These are phyloP conservation scores for Tetropium fuscum DNA, from an alignment of 2,888 invertebrate genomes.

Conservation along the genomic window DNA sequence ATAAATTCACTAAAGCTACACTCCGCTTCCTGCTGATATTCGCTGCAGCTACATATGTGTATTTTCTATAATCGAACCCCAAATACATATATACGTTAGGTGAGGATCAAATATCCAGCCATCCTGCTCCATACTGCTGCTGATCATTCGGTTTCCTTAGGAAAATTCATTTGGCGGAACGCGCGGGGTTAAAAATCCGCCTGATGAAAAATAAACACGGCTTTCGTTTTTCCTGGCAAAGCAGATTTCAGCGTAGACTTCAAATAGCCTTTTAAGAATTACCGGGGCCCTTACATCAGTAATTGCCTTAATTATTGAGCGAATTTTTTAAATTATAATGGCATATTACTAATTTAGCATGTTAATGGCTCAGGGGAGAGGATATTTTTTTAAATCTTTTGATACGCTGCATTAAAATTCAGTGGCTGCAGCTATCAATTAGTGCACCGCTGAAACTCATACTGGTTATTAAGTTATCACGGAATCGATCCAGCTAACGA, in stretches of 20 bases:
- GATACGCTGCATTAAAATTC: constrained; percentile 53
- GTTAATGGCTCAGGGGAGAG: constrained; percentile 44
- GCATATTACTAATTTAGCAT: constrained; percentile 52
- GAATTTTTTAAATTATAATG: constrained; percentile 43
- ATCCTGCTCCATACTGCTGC: constrained; percentile 32
- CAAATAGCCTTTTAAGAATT: constrained; percentile 58
- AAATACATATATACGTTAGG: constrained; percentile 62
- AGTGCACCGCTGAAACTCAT: constrained; percentile 54
- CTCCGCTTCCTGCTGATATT: constrained; percentile 46
- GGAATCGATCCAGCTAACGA: constrained; percentile 30
- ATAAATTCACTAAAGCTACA: constrained; percentile 14
- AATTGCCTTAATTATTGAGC: constrained; percentile 59
- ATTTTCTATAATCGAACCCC: constrained; percentile 65
- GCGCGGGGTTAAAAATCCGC: constrained; percentile 62
- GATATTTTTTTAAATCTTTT: constrained; percentile 34
- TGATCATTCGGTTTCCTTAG: constrained; percentile 15
- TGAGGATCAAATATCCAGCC: constrained; percentile 61
- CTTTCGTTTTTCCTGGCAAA: constrained; percentile 56
- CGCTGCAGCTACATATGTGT: constrained; percentile 54
- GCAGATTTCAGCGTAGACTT: constrained; percentile 58
- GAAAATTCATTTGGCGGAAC: constrained; percentile 50
- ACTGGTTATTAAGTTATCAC: constrained; percentile 57
- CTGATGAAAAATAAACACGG: constrained; percentile 66
- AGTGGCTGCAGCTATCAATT: constrained; percentile 55
- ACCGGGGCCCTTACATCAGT: constrained; percentile 48